phyloP scores from a whole-genome alignment of 2,888 invertebrate genomes.

The Amorpha juglandis region DNA sequence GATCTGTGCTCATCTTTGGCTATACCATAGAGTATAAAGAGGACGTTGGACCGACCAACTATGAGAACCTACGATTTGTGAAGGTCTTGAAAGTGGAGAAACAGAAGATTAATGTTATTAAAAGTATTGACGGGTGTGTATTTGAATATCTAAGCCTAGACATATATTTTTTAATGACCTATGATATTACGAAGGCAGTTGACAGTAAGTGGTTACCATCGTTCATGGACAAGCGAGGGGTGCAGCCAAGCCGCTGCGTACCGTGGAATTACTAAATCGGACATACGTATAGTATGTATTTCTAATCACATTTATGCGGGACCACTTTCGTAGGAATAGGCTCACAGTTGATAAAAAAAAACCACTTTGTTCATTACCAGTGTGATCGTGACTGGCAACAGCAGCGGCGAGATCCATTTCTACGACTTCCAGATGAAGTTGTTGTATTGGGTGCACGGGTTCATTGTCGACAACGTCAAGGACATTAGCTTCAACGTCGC shows the following conservation, averaged over 20 bases:
- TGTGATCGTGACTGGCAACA: conserved; percentile 82
- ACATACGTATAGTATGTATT: too few species aligned
- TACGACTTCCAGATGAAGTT: conserved; percentile 84
- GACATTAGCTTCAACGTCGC: conserved; percentile 79
- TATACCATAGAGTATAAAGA: conserved; percentile 71
- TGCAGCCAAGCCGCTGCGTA: too few species aligned
- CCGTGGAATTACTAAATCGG: too few species aligned
- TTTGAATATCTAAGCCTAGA: not conserved
- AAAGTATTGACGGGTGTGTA: conserved; percentile 79
- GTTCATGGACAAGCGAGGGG: too few species aligned
- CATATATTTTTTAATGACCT: too few species aligned
- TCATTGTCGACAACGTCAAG: conserved; percentile 72
- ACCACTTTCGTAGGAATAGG: too few species aligned
- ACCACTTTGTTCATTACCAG: conserved; percentile 50
- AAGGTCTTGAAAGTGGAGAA: conserved; percentile 77
- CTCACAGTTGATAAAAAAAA: too few species aligned
- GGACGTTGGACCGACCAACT: conserved; percentile 51
- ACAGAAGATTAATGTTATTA: conserved; percentile 73
- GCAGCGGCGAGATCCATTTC: conserved; percentile 82
- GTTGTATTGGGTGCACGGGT: conserved; percentile 83
- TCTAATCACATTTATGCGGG: too few species aligned
- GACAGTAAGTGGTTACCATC: too few species aligned
- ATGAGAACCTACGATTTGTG: conserved; percentile 69
- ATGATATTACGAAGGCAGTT: not conserved
- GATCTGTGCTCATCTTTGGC: conserved; percentile 79